Evolutionary conservation across 1,140 invertebrate genomes (phyloP), one percentile per base, ranked within the genome.

Genomic region (Babylonia areolata): DNA sequence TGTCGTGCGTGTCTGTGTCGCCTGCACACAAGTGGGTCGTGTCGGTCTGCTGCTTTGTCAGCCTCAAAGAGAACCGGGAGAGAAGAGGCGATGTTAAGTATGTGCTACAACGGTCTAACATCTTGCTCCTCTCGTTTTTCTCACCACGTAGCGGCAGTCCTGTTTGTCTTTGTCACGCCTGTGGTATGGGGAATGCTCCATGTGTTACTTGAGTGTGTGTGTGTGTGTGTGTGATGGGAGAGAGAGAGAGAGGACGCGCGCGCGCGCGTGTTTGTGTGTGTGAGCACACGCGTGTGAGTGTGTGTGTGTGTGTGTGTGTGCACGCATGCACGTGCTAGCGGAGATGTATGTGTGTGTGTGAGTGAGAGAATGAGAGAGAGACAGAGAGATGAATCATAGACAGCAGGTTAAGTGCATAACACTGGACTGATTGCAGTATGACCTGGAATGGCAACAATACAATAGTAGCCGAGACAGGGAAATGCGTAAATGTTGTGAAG

Each of bases 281-380:
- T 20, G 17, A 3, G n/a, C 23, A 23, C 42, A 23, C 42, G 77
- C 20, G 37, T 78, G 77, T 78, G 77, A 42, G 77, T 42, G 39
- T 42, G 77, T 42, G 77, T 78, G 39, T 78, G 77, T 78, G 77
- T 42, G 77, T 42, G 77, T 42, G 77, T 42, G 77, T 3, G 77
- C 39, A 39, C 39, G 77, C 39, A 39, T 28, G 77, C n/a, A 39
- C n/a, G 39, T 15, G 77, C 42, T 20, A 17, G 33, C 31, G 9
- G 17, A n/a, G n/a, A n/a, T n/a, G n/a, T n/a, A n/a, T n/a, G n/a
- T n/a, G n/a, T n/a, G n/a, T n/a, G n/a, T n/a, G n/a, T n/a, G n/a
- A n/a, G n/a, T n/a, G n/a, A n/a, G n/a, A n/a, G n/a, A n/a, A n/a
- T n/a, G n/a, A n/a, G n/a, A n/a, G n/a, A n/a, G n/a, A n/a, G n/a